Evolutionary conservation across 2,113 vertebrate genomes (phyloP).

Genomic region (Pristiophorus japonicus): DNA sequence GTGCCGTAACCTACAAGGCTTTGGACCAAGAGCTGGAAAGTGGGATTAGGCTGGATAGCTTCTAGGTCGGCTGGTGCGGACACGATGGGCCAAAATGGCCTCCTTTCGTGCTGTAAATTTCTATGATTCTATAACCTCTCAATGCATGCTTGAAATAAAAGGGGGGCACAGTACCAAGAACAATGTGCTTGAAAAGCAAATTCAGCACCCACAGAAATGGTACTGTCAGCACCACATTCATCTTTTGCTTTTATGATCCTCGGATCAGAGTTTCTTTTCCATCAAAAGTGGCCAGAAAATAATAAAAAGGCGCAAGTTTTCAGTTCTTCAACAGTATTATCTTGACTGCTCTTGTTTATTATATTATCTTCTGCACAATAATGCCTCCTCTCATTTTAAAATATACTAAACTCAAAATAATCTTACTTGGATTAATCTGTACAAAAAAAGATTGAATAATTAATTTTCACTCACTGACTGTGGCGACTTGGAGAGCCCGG

Average conservation of each 20-base stretch:
- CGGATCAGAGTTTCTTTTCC: background rate
- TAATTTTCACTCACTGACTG: constrained; percentile 76
- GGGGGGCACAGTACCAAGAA: background rate
- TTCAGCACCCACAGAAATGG: background rate
- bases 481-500: constrained; percentile 75
- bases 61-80: too few species aligned
- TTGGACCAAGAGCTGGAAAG: too few species aligned
- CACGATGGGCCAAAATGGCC: too few species aligned
- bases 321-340: background rate
- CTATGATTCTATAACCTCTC: too few species aligned
- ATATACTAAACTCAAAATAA: background rate
- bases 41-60: too few species aligned
- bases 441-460: background rate
- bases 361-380: background rate
- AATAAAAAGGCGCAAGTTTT: background rate
- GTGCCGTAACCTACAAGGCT: too few species aligned
- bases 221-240: background rate
- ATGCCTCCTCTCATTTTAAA: background rate
- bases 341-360: background rate
- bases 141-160: background rate
- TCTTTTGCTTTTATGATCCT: background rate
- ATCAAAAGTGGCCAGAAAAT: background rate
- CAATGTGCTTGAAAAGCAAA: background rate
- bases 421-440: background rate
- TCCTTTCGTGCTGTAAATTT: too few species aligned